Base-by-base conservation (phyloP, 2,113 vertebrate genomes). In the Trogon surrucura region DNA sequence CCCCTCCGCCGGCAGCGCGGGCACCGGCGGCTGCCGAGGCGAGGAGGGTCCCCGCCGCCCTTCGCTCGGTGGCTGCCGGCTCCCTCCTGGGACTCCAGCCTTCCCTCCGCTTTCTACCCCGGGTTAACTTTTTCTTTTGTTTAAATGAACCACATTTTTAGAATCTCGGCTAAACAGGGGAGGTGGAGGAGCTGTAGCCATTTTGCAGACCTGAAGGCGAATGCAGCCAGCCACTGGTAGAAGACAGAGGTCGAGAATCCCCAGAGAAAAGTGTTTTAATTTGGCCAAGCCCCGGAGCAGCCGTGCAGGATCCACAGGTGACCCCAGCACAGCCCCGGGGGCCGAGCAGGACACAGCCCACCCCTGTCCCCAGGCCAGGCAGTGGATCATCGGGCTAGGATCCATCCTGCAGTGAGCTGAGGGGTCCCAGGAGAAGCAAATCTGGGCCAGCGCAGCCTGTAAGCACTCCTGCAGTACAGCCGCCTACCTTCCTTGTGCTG, bases 191-290 rank as follows among this genome's bases (percentile, higher is more conserved):
- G 3, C 72, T 34, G 71, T 21, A 11, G 84, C 67, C 80, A 51
- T 83, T 57, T 80, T 69, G 64, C 72, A 80, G 71, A 20, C 19
- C 85, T 4, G 56, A 30, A 10, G 5, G 80, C 0, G 10, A 51
- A 1, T 0, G 41, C 36, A 9, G 64, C 26, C 36, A 23, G 48
- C 27, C n/a, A n/a, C 36, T 6, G 25, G 26, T 1, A 4, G 69
- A 4, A 18, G 64, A 5, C 0, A 1, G 16, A 27, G 27, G 22
- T 11, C 10, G 0, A 4, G 36, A 1, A 1, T 0, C 41, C 13
- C 57, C 2, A 1, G 16, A 5, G 34, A 12, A 11, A 1, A 21
- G 17, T 2, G 10, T 2, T 6, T 4, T 20, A 6, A 1, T 5
- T 4, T 1, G 9, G 48, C 26, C 47, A 0, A 17, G 16, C 57